Evolutionary conservation across 53 echinoderm and acorn worm genomes (phyloP).

Genomic region (Hippasteria phrygiana): DNA sequence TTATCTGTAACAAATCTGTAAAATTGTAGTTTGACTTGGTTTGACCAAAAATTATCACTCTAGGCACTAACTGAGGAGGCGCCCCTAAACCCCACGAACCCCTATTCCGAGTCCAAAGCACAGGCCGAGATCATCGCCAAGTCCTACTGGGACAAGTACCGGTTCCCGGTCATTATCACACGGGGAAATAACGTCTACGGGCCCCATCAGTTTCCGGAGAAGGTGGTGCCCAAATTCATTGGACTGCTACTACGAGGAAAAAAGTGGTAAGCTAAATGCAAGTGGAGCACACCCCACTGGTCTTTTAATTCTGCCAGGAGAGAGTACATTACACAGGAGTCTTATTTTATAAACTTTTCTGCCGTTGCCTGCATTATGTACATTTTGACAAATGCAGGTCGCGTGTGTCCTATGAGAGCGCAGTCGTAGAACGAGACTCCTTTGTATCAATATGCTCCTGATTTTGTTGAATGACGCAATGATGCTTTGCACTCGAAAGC

Average conservation of each 20-base stretch:
- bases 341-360: too few species aligned
- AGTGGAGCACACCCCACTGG: too few species aligned
- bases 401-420: too few species aligned
- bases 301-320: too few species aligned
- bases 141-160: slow-evolving; percentile 63
- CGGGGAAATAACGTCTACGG: slow-evolving; percentile 77
- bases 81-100: slow-evolving; percentile 66
- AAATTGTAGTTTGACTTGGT: background rate
- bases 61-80: slow-evolving; percentile 61
- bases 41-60: background rate
- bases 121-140: slow-evolving; percentile 65
- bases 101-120: slow-evolving; percentile 73
- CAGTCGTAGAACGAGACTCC: too few species aligned
- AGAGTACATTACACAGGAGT: too few species aligned
- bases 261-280: slow-evolving; percentile 70
- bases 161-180: slow-evolving; percentile 67
- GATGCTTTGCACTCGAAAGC: too few species aligned
- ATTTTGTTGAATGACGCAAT: too few species aligned
- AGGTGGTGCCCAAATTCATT: slow-evolving; percentile 73
- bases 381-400: too few species aligned
- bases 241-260: slow-evolving; percentile 52
- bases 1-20: too few species aligned
- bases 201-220: slow-evolving; percentile 71
- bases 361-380: too few species aligned
- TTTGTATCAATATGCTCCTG: too few species aligned